phyloP scores from a whole-genome alignment of 2,888 invertebrate genomes.

The Ethmia dodecea region DNA sequence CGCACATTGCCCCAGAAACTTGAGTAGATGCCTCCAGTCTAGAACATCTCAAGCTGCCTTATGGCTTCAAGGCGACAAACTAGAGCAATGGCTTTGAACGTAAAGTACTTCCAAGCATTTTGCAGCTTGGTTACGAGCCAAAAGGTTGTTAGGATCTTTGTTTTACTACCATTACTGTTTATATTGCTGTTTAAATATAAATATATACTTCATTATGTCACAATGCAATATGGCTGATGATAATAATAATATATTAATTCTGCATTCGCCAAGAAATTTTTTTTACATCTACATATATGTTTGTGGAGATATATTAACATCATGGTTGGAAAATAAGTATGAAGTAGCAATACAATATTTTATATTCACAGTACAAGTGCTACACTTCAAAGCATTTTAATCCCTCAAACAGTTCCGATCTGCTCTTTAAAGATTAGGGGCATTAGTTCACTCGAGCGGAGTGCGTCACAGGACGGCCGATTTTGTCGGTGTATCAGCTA shows the following conservation, averaged over 20 bases:
- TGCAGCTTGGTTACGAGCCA: slow-evolving; percentile 48
- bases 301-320: too few species aligned
- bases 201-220: too few species aligned
- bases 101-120: slow-evolving; percentile 38
- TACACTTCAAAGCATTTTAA: neutral
- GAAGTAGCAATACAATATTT: too few species aligned
- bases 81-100: slow-evolving; percentile 29
- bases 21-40: neutral
- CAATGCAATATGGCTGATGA: too few species aligned
- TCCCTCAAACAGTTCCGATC: slow-evolving; percentile 3
- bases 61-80: slow-evolving; percentile 41
- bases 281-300: too few species aligned
- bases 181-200: too few species aligned
- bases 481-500: slow-evolving; percentile 32
- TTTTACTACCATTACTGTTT: slow-evolving; percentile 4
- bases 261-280: too few species aligned
- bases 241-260: too few species aligned
- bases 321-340: too few species aligned
- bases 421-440: slow-evolving; percentile 18
- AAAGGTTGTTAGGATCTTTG: slow-evolving; percentile 36
- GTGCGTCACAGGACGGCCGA: slow-evolving; percentile 18
- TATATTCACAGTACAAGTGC: too few species aligned
- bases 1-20: neutral
- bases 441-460: slow-evolving; percentile 5
- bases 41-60: slow-evolving; percentile 41